Base-by-base conservation (phyloP, 37 sponge, comb jelly and placozoan species). In the Ianthella basta region DNA sequence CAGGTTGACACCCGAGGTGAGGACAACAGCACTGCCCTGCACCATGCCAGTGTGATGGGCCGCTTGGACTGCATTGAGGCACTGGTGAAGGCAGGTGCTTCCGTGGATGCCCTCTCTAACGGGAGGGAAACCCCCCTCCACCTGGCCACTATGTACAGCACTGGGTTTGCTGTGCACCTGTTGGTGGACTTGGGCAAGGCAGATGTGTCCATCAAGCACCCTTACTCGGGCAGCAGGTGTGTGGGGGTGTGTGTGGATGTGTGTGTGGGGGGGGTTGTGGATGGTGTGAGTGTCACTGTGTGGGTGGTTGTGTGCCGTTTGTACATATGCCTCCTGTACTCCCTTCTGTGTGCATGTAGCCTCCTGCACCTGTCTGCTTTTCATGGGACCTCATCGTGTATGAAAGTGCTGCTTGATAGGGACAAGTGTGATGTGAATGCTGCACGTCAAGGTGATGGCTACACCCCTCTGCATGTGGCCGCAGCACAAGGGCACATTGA, bases 1-100 rank as follows among this genome's bases (percentile, higher is more conserved):
- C 53, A 75, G 78, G 78, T 75, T 30, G 54, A 75, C 40, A 44
- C 18, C 14, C n/a, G 37, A 20, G 75, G 56, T 54, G 33, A 57
- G 14, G 30, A 84, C 20, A 85, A 82, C 36, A 24, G 36, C 50
- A 89, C 87, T 40, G 78, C 93, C 25, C 84, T 92, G 20, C 93
- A 92, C 72, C 57, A 53, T 41, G 90, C 93, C 64, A 80, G 90
- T 55, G 39, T n/a, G 6, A 67, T 30, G 63, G 93, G 93, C 13
- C 90, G 87, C 68, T 20, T 35, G 1, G 79, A 69, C 0, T 84
- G 87, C 87, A 81, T 85, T 40, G 27, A 50, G 38, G 32, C 44
- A 37, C 85, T 93, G 25, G 78, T 93, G 12, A 24, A 21, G n/a
- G 41, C 60, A 36, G 80, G 84, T 24, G 88, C 83, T 0, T 5